These are phyloP conservation scores for Augochlorella aurata DNA, from an alignment of 2,888 invertebrate genomes.

Conservation along the genomic window DNA sequence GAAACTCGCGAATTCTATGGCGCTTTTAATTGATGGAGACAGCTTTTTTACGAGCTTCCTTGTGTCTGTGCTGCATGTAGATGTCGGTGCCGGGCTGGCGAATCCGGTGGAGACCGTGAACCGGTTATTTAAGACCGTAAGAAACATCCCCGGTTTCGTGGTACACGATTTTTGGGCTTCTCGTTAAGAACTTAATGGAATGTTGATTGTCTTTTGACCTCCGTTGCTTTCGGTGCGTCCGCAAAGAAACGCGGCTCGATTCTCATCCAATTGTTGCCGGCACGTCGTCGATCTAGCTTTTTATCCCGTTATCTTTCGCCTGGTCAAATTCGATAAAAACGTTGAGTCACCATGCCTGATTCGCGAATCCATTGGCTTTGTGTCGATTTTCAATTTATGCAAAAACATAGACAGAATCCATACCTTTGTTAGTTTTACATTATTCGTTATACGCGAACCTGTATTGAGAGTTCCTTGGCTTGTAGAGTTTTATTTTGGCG, in stretches of 20 bases:
- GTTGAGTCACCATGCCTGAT: not conserved
- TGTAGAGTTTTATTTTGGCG: too few relatives aligned
- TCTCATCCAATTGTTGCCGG: not conserved
- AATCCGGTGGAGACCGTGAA: not conserved
- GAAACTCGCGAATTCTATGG: constrained; percentile 22
- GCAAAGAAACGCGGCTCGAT: not conserved
- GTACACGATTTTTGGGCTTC: constrained; percentile 14
- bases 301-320: not conserved
- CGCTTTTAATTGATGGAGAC: constrained; percentile 57
- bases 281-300: not conserved
- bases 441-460: too few relatives aligned
- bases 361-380: not conserved
- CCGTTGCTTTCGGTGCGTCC: not conserved
- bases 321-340: not conserved
- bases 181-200: not conserved
- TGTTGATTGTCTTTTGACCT: constrained; percentile 1
- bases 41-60: constrained; percentile 56
- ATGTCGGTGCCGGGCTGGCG: not conserved
- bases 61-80: constrained; percentile 15
- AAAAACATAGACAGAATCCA: too few relatives aligned
- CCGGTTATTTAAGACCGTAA: constrained; percentile 40
- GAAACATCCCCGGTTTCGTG: not conserved
- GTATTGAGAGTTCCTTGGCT: too few relatives aligned
- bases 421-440: too few relatives aligned
- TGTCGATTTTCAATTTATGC: too few relatives aligned